Percentiles rank a stretch among this genome's conserved stretches.
Conservation (phyloP, 1,140 invertebrate species). For the Zaprionus inermis region DNA sequence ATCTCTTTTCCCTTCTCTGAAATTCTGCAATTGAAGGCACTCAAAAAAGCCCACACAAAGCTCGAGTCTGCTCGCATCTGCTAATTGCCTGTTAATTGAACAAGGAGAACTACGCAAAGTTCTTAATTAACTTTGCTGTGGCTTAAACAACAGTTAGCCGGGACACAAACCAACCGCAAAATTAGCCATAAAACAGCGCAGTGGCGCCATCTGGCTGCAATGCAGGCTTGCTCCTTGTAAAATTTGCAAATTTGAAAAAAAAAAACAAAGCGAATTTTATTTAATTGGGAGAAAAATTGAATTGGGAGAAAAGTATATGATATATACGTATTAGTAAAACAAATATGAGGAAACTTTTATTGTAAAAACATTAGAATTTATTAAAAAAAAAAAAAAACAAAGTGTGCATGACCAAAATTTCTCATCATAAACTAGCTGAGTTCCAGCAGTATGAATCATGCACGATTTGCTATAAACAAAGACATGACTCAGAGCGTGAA, state of each 20-base stretch:
- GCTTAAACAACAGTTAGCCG: conserved; percentile 42
- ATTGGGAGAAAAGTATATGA: too few species aligned
- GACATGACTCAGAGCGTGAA: not conserved
- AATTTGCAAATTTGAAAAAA: not conserved
- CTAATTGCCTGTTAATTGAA: conserved; percentile 48
- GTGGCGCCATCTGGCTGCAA: conserved; percentile 63
- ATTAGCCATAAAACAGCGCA: conserved; percentile 69
- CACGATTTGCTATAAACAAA: too few species aligned
- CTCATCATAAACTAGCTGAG: not conserved
- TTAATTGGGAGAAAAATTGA: too few species aligned
- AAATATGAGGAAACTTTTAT: too few species aligned
- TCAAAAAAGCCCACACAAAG: conserved; percentile 24
- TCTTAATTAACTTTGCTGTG: conserved; percentile 37
- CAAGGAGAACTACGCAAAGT: conserved; percentile 28
- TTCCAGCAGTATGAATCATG: not conserved
- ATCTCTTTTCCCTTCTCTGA: not conserved
- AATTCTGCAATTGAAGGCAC: not conserved
- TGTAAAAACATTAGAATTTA: too few species aligned
- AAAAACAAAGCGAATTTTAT: not conserved
- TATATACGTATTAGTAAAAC: too few species aligned
- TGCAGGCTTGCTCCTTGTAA: not conserved
- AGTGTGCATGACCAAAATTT: not conserved
- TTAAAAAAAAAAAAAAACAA: not conserved
- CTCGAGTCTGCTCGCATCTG: conserved; percentile 16
- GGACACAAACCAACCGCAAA: conserved; percentile 66